phyloP scores from a whole-genome alignment of 2,888 invertebrate species.

The Orchesellides sinensis region DNA sequence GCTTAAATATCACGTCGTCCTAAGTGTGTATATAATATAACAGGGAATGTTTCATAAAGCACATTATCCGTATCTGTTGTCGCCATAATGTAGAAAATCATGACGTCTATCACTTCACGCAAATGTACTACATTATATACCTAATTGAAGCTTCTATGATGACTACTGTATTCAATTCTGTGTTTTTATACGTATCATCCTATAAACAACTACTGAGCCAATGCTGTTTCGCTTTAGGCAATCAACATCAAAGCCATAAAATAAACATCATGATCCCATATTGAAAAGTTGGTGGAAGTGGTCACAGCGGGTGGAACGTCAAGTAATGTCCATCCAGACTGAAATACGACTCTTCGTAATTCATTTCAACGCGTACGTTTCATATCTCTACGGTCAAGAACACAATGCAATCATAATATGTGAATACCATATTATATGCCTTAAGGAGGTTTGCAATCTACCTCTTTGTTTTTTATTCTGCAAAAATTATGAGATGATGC shows the following conservation, averaged over 20 bases:
- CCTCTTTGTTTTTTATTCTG: too few relatives aligned
- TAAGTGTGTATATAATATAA: constrained; percentile 1
- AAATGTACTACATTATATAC: constrained; percentile 37
- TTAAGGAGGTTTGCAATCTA: too few relatives aligned
- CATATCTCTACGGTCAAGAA: too few relatives aligned
- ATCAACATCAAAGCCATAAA: constrained; percentile 44
- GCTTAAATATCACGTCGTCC: constrained; percentile 51
- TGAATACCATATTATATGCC: too few relatives aligned
- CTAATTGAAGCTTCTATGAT: too few relatives aligned
- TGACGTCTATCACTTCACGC: constrained; percentile 6
- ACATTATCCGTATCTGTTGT: constrained; percentile 49
- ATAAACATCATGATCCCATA: constrained; percentile 53
- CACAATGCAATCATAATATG: too few relatives aligned
- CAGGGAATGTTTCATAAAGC: constrained; percentile 22
- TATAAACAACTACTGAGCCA: not conserved
- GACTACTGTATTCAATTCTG: too few relatives aligned
- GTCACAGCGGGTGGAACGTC: constrained; percentile 57
- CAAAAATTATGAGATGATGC: too few relatives aligned
- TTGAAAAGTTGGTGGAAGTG: constrained; percentile 52
- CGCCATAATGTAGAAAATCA: constrained; percentile 60
- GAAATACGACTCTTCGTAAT: constrained; percentile 31
- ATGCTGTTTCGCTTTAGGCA: constrained; percentile 8
- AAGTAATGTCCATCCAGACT: constrained; percentile 54
- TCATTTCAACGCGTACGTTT: constrained; percentile 56
- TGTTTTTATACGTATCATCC: too few relatives aligned